These are phyloP conservation scores for Luffia ferchaultella DNA, from an alignment of 2,888 invertebrate species.

Conservation along the genomic window DNA sequence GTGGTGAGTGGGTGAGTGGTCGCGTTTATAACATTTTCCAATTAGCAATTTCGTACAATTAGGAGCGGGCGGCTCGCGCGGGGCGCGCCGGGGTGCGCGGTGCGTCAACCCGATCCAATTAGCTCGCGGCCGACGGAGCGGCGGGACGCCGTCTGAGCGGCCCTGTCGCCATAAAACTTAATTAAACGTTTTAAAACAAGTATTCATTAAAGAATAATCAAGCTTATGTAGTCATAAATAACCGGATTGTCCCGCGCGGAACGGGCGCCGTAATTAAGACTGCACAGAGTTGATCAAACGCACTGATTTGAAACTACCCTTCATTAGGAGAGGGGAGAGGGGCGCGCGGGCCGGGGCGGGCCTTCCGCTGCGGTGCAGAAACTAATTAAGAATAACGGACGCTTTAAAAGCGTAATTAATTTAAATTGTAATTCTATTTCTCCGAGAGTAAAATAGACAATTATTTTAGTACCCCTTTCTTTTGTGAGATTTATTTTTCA, in stretches of 20 bases:
- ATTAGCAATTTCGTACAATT: conserved; percentile 55
- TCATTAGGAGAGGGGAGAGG: conserved; percentile 59
- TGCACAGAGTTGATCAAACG: conserved; percentile 68
- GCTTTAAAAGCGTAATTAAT: conserved; percentile 67
- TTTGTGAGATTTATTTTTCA: conserved; percentile 58
- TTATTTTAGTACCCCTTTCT: conserved; percentile 64
- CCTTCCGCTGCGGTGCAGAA: conserved; percentile 66
- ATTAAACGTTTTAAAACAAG: conserved; percentile 69
- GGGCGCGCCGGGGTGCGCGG: conserved; percentile 34
- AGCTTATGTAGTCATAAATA: conserved; percentile 69
- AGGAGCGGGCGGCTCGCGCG: conserved; percentile 15
- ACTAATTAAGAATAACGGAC: conserved; percentile 68
- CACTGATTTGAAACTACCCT: conserved; percentile 67
- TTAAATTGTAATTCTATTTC: conserved; percentile 68
- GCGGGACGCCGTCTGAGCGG: conserved; percentile 53
- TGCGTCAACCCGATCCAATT: conserved; percentile 66
- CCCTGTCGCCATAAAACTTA: conserved; percentile 68
- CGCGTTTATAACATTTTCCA: conserved; percentile 66
- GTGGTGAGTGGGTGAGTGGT: conserved; percentile 48
- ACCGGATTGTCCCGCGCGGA: conserved; percentile 65
- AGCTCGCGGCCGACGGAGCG: conserved; percentile 62
- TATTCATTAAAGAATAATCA: conserved; percentile 69
- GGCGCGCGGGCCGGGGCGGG: conserved; percentile 27
- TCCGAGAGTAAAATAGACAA: conserved; percentile 63
- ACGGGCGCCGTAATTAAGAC: conserved; percentile 66